phyloP scores from a whole-genome alignment of 2,888 invertebrate species.

The Calephelis perditalis region DNA sequence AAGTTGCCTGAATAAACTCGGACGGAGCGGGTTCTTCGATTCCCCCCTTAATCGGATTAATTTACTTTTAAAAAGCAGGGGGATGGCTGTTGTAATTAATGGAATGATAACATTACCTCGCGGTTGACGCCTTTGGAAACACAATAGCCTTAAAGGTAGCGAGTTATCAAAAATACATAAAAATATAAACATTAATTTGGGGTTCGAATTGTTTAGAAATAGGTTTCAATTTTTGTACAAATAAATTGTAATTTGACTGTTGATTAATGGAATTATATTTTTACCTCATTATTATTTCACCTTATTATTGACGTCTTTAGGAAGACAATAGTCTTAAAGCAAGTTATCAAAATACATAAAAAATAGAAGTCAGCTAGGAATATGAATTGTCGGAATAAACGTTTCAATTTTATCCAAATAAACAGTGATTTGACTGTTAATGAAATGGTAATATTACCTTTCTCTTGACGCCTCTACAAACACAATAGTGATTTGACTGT shows the following conservation, averaged over 20 bases:
- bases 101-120: constrained; percentile 77
- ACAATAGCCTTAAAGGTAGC: constrained; percentile 41
- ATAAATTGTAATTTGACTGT: constrained; percentile 24
- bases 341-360: too few species aligned
- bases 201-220: neutral
- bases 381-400: too few species aligned
- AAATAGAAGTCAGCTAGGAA: too few species aligned
- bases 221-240: too few species aligned
- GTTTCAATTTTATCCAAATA: too few species aligned
- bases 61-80: constrained; percentile 76
- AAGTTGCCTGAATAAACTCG: constrained; percentile 75
- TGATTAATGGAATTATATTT: constrained; percentile 39
- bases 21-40: constrained; percentile 75
- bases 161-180: constrained; percentile 31
- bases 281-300: too few species aligned
- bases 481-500: constrained; percentile 45
- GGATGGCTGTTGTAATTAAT: constrained; percentile 75
- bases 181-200: constrained; percentile 21
- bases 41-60: constrained; percentile 77
- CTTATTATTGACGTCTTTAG: too few species aligned
- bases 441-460: constrained; percentile 77
- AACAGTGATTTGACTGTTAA: constrained; percentile 39
- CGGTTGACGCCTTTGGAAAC: constrained; percentile 59
- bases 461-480: constrained; percentile 60
- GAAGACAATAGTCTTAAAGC: too few species aligned